Evolutionary conservation across 1,140 invertebrate genomes (phyloP).

Genomic region (Scaptomyza pallida): DNA sequence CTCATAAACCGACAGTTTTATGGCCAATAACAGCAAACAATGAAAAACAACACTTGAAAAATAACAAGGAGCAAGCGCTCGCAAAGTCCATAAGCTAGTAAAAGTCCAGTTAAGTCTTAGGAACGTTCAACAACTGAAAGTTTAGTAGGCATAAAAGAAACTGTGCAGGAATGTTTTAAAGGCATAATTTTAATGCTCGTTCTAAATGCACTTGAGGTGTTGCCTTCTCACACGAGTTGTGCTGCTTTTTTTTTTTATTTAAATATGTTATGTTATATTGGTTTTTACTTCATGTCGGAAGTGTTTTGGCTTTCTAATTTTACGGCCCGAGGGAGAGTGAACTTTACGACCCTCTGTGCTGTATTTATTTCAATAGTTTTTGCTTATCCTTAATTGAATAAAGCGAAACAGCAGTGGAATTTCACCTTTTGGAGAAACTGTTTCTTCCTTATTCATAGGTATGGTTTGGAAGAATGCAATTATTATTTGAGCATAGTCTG

Average conservation of each 20-base stretch:
- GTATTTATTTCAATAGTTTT: no score
- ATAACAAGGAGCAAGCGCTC: conserved; percentile 26
- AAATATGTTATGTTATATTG: background rate
- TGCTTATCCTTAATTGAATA: no score
- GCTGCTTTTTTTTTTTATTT: no score
- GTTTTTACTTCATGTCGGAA: no score
- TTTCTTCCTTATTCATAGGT: no score
- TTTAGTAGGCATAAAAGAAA: background rate
- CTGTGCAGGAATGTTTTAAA: conserved; percentile 11
- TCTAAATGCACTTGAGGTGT: conserved; percentile 10
- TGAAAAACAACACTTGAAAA: conserved; percentile 25
- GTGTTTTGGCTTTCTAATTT: no score
- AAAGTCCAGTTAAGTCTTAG: conserved; percentile 21
- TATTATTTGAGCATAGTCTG: no score
- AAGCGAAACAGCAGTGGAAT: no score
- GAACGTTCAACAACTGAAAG: conserved; percentile 5
- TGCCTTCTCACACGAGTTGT: conserved; percentile 4
- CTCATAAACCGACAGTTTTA: conserved; percentile 26
- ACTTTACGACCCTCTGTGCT: no score
- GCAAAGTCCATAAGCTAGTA: conserved; percentile 5
- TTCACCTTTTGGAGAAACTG: no score
- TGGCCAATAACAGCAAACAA: conserved; percentile 35
- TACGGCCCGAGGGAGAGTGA: no score
- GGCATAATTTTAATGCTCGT: conserved; percentile 26
- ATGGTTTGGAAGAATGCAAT: no score